phyloP scores from a whole-genome alignment of 2,888 invertebrate genomes.

The Aphidoletes aphidimyza region DNA sequence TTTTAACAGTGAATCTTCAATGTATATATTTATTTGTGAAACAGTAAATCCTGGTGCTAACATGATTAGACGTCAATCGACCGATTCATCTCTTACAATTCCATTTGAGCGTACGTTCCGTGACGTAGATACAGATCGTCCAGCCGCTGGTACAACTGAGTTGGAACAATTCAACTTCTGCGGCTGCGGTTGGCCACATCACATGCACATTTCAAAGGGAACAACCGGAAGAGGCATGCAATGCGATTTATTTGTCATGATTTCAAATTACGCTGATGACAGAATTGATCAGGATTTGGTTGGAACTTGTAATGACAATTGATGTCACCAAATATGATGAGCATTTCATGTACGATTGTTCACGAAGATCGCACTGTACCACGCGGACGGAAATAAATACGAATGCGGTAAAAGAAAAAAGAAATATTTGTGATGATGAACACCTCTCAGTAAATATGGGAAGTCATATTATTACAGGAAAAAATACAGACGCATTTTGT shows the following conservation, averaged over 20 bases:
- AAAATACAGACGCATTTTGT: no score
- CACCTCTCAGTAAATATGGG: no score
- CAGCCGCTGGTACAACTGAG: conserved; percentile 68
- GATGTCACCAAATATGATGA: conserved; percentile 80
- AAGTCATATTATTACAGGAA: no score
- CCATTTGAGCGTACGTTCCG: conserved; percentile 83
- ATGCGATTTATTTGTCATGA: conserved; percentile 80
- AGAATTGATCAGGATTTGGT: neutral
- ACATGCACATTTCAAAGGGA: conserved; percentile 82
- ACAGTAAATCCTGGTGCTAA: conserved; percentile 71
- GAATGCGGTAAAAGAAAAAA: no score
- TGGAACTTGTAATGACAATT: conserved; percentile 70
- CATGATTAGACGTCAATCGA: conserved; percentile 73
- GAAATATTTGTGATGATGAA: no score
- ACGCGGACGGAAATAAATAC: neutral
- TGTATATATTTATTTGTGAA: no score
- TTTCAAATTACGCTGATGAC: conserved; percentile 78
- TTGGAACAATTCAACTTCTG: conserved; percentile 62
- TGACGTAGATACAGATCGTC: conserved; percentile 72
- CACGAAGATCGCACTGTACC: conserved; percentile 68
- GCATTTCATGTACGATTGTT: conserved; percentile 70
- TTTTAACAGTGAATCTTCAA: no score
- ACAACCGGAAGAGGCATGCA: conserved; percentile 72
- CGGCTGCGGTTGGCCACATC: conserved; percentile 75
- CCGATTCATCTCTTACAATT: conserved; percentile 81